These are phyloP conservation scores for Drosophila fuyamai DNA, from an alignment of 1,140 invertebrate species.

Conservation along the genomic window DNA sequence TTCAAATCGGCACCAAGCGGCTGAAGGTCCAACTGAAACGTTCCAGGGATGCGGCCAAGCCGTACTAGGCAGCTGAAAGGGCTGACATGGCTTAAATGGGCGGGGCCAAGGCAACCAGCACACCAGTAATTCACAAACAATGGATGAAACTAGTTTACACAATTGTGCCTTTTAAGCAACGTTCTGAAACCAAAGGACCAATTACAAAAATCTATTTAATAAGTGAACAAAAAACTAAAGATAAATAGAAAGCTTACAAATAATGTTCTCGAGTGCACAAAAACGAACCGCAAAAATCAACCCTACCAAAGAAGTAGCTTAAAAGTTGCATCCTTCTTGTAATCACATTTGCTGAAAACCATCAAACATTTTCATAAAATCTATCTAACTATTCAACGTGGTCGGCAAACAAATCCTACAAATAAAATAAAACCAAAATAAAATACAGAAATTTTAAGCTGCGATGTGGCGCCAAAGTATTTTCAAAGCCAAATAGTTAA, in stretches of 20 bases:
- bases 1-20: slow-evolving; percentile 98
- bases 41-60: slow-evolving; percentile 95
- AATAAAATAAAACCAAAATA: slow-evolving; percentile 27
- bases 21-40: slow-evolving; percentile 99
- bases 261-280: slow-evolving; percentile 58
- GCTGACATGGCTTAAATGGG: slow-evolving; percentile 15
- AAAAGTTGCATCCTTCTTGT: slow-evolving; percentile 77
- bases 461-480: slow-evolving; percentile 74
- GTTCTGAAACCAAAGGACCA: slow-evolving; percentile 79
- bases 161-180: slow-evolving; percentile 71
- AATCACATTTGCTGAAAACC: slow-evolving; percentile 76
- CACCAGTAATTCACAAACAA: slow-evolving; percentile 16
- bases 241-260: slow-evolving; percentile 38
- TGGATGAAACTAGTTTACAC: slow-evolving; percentile 46
- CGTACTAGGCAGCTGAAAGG: slow-evolving; percentile 87
- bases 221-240: slow-evolving; percentile 48
- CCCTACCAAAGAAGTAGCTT: slow-evolving; percentile 71
- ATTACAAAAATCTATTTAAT: slow-evolving; percentile 67
- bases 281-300: slow-evolving; percentile 42
- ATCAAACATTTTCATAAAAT: slow-evolving; percentile 51
- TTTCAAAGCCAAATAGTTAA: slow-evolving; percentile 84
- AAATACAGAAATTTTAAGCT: slow-evolving; percentile 58
- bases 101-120: slow-evolving; percentile 27
- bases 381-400: slow-evolving; percentile 49
- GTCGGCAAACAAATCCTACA: slow-evolving; percentile 54